Base-by-base conservation (phyloP, 2,113 vertebrate species). In the Nansenia antarctica region DNA sequence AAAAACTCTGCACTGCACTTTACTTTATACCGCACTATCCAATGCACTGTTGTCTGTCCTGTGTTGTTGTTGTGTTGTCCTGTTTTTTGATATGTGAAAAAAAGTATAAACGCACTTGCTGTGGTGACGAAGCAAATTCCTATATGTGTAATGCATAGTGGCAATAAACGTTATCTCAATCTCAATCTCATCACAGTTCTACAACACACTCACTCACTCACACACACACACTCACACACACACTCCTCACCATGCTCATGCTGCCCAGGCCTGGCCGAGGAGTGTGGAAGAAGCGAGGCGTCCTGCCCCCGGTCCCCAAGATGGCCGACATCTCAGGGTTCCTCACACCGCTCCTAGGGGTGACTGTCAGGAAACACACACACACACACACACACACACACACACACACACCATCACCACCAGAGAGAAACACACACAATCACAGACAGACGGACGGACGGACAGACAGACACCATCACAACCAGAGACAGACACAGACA, bases 271-370 rank as follows among this genome's bases (percentile, higher is more conserved):
- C 66, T 35, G 72, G 77, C 9, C 91, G 90, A 9, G 93, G 87
- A 67, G 80, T 88, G 64, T 91, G 88, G 0, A 87, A 22, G 42
- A 92, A 73, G 27, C 91, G 85, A 27, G 93, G 89, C 4, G 93
- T 90, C 45, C 72, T 90, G 39, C 84, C 85, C 71, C 86, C 92
- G 15, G 88, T 88, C 69, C 88, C 91, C 62, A 94, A 67, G 79
- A 94, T 85, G 58, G 84, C 69, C 53, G 93, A 94, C 57, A 92
- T 32, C 60, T 96, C 93, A 54, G 91, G 85, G 6, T 91, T 90
- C 70, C 83, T 93, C 15, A 85, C 45, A 27, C 85, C 79, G 69
- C 83, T 90, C 75, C 89, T 88, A 62, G 91, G 83, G 62, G 91
- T 80, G 82, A 86, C 92, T 93, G 71, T n/a, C 74, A 27, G 5